Evolutionary conservation across 2,888 invertebrate species (phyloP).

Genomic region (Prosapia bicincta): DNA sequence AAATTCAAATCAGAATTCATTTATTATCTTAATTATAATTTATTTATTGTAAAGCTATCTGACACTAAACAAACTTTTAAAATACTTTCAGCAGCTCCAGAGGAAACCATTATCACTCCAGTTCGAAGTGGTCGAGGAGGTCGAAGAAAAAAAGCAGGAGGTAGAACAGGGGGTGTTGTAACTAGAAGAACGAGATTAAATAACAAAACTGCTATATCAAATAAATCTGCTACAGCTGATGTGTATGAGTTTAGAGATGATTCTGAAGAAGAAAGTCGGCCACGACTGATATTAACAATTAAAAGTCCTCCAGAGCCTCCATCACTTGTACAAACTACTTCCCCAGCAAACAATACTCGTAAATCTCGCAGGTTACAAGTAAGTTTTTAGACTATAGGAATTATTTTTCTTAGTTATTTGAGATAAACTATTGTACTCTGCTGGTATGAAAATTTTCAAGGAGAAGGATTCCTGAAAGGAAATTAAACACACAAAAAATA

Average conservation of each 20-base stretch:
- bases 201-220: constrained; percentile 31
- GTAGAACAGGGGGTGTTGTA: constrained; percentile 31
- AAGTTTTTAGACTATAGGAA: no score
- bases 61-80: no score
- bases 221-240: constrained; percentile 56
- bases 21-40: no score
- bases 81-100: constrained; percentile 18
- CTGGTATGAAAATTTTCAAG: no score
- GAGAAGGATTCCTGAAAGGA: no score
- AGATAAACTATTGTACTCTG: no score
- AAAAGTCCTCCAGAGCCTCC: constrained; percentile 55
- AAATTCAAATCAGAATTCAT: no score
- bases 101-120: constrained; percentile 44
- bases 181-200: constrained; percentile 32
- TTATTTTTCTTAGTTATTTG: no score
- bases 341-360: constrained; percentile 51
- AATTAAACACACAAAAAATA: no score
- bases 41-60: no score
- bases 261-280: constrained; percentile 68
- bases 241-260: constrained; percentile 91
- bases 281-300: constrained; percentile 75
- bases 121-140: constrained; percentile 50
- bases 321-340: constrained; percentile 39
- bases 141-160: constrained; percentile 48
- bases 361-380: constrained; percentile 79